Evolutionary conservation across 1,140 invertebrate species (phyloP).

Genomic region (Psix sp.): DNA sequence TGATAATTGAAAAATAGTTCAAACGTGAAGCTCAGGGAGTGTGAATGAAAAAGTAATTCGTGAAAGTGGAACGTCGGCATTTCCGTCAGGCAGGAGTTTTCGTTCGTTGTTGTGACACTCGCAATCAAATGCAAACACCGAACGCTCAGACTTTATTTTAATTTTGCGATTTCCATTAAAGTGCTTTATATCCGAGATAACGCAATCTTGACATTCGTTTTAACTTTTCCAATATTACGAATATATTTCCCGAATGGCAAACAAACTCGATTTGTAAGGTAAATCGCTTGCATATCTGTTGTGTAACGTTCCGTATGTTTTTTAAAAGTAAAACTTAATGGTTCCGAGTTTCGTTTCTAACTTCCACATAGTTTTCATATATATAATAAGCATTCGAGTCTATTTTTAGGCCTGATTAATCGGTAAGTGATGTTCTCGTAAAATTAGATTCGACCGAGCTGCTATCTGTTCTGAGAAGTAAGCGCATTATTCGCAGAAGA

Average conservation of each 20-base stretch:
- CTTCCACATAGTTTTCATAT: too few species aligned
- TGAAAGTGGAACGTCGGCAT: slow-evolving; percentile 16
- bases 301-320: too few species aligned
- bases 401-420: neutral
- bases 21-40: slow-evolving; percentile 1
- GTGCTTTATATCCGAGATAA: too few species aligned
- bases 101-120: slow-evolving; percentile 4
- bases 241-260: too few species aligned
- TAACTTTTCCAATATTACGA: too few species aligned
- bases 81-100: slow-evolving; percentile 18
- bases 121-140: slow-evolving; percentile 7
- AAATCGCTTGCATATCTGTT: too few species aligned
- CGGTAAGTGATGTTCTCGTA: neutral
- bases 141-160: slow-evolving; percentile 12
- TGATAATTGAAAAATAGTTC: slow-evolving; percentile 14
- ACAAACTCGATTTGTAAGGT: too few species aligned
- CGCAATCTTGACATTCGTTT: too few species aligned
- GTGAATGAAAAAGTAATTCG: slow-evolving; percentile 19
- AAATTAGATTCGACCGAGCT: neutral
- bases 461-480: slow-evolving; percentile 15
- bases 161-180: slow-evolving; percentile 1
- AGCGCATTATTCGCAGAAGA: slow-evolving; percentile 29
- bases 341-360: too few species aligned
- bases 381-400: too few species aligned
- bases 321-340: too few species aligned